phyloP scores from a whole-genome alignment of 2,113 vertebrate genomes.

The Lates calcarifer region DNA sequence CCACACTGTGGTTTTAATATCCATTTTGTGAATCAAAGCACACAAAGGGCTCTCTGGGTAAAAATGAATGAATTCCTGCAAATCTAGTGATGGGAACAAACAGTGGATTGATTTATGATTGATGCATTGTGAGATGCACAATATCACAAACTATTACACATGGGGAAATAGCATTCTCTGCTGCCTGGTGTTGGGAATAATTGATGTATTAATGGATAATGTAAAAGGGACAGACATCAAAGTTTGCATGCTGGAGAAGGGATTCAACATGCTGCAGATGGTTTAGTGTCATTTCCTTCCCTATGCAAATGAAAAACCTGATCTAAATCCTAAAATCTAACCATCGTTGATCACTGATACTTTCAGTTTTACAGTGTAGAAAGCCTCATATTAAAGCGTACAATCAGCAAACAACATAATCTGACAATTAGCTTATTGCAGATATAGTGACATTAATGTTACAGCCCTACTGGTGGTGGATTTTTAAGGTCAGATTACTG shows the following conservation, averaged over 20 bases:
- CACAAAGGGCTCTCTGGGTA: not conserved
- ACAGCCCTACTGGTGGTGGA: not conserved
- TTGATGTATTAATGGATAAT: not conserved
- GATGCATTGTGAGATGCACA: not conserved
- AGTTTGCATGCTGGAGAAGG: conserved; percentile 18
- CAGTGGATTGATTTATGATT: conserved; percentile 7
- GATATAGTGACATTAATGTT: not conserved
- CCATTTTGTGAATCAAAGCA: not conserved
- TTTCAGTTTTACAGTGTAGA: not conserved
- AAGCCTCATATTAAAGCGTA: not conserved
- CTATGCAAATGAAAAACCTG: not conserved
- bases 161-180: not conserved
- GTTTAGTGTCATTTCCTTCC: not conserved
- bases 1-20: not conserved
- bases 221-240: not conserved
- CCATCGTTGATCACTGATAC: not conserved
- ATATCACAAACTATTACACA: not conserved
- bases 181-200: not conserved
- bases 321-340: not conserved
- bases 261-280: not conserved
- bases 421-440: not conserved
- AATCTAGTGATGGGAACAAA: conserved; percentile 6
- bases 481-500: not conserved
- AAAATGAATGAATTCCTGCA: conserved; percentile 10
- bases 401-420: not conserved